These are phyloP conservation scores for Trachelus iudaicus DNA, from an alignment of 2,888 invertebrate species.

Conservation along the genomic window DNA sequence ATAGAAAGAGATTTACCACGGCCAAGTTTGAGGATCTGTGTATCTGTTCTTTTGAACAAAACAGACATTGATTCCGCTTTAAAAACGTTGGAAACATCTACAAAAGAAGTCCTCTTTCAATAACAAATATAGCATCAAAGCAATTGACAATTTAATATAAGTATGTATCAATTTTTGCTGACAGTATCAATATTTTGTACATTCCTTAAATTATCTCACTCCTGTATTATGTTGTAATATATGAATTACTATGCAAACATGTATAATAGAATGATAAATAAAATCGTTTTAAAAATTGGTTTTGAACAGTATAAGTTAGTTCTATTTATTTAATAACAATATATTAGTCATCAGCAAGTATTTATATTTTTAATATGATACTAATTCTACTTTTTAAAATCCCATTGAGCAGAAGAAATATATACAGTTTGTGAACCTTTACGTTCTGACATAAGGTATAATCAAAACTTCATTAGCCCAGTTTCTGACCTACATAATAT, in stretches of 20 bases:
- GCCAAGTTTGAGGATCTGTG: constrained; percentile 79
- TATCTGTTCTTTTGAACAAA: constrained; percentile 74
- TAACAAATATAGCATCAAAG: constrained; percentile 6
- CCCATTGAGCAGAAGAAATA: too few species aligned
- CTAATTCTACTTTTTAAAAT: too few species aligned
- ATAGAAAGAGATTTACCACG: constrained; percentile 74
- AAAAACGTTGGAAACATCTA: constrained; percentile 63
- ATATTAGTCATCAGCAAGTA: neutral
- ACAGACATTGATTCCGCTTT: constrained; percentile 70
- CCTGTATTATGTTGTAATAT: neutral
- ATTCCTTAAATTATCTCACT: neutral
- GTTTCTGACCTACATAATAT: too few species aligned
- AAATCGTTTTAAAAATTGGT: neutral
- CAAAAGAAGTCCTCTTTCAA: constrained; percentile 53
- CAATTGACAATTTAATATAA: neutral
- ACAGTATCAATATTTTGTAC: neutral
- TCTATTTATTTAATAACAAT: neutral
- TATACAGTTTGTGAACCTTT: too few species aligned
- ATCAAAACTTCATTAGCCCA: too few species aligned
- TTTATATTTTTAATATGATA: too few species aligned
- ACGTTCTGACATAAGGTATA: too few species aligned
- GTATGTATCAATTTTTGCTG: neutral
- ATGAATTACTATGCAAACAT: neutral
- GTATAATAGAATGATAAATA: neutral
- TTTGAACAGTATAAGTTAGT: neutral